Conservation (phyloP, 2,888 invertebrate species). For the Drosophila prostipennis region DNA sequence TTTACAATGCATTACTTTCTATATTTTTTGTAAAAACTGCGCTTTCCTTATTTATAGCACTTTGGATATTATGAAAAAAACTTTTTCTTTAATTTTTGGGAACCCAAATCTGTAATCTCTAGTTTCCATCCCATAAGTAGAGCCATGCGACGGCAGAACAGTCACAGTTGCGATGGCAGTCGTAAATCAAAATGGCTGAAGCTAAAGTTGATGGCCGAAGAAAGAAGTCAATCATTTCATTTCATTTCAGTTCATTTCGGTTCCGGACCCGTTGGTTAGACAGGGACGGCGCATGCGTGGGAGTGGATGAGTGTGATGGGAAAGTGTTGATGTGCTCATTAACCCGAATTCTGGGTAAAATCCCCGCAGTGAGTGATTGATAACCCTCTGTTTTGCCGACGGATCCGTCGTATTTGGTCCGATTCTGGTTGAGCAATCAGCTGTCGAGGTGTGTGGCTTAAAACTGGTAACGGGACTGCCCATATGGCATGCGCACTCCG, state of each 20-base stretch:
- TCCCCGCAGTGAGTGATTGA: constrained; percentile 43
- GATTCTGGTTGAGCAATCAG: constrained; percentile 17
- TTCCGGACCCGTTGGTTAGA: constrained; percentile 36
- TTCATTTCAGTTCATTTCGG: constrained; percentile 39
- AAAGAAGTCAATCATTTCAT: constrained; percentile 73
- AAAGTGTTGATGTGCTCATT: constrained; percentile 60
- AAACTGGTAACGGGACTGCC: constrained; percentile 75
- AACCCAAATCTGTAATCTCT: neutral
- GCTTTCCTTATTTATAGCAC: too few species aligned
- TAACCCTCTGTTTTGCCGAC: constrained; percentile 9
- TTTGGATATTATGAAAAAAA: neutral
- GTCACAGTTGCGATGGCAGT: constrained; percentile 50
- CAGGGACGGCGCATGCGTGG: constrained; percentile 70
- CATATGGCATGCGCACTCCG: constrained; percentile 69
- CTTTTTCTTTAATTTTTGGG: neutral
- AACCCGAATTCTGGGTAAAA: constrained; percentile 24
- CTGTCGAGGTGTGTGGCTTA: constrained; percentile 66
- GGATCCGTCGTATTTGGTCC: neutral
- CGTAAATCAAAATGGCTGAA: constrained; percentile 85
- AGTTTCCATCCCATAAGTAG: neutral
- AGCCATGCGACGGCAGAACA: constrained; percentile 5
- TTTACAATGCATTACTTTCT: too few species aligned
- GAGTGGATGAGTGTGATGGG: constrained; percentile 43
- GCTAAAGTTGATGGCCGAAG: constrained; percentile 80
- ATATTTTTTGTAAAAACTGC: too few species aligned